Evolutionary conservation across 2,113 vertebrate genomes (phyloP), one percentile per base, ranked within the genome.

Genomic region (Sitta europaea): DNA sequence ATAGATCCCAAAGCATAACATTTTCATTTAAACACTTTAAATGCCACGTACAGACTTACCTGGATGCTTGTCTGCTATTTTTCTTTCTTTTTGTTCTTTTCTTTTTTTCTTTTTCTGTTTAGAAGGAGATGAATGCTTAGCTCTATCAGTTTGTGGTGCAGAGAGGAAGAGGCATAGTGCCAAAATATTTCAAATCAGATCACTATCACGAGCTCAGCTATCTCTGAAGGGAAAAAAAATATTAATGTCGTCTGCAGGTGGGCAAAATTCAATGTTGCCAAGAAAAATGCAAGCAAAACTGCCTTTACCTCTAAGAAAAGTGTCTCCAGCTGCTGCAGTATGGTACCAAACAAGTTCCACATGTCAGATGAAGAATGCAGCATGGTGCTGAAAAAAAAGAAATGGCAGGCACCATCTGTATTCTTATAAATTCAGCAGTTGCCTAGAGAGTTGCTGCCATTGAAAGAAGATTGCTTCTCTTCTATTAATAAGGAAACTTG

Each of bases 331-430:
- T 97, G 96, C 85, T 6, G 59, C 92, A 86, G 89, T 87, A 82
- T 75, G 62, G 91, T 78, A 94, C 57, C 81, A 95, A 97, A 96
- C 68, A 88, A 97, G 92, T 88, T 95, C 94, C 91, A 95, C 95
- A 85, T 96, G 96, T 96, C 92, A 96, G 78, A 83, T 1, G 22
- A 94, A 51, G 90, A 95, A 81, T 81, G 77, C 57, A 86, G 53
- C 33, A 53, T 65, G 47, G 48, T 87, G 38, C 71, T 88, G 88
- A 92, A 87, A 88, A 96, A 96, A 94, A 96, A 83, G 70, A 88
- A 93, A 93, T 94, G 93, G 91, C 94, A 97, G 88, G 75, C 57
- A 94, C 94, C 96, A 90, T 96, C 97, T 97, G 95, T 80, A 95
- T 89, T 89, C 88, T 88, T 95, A 72, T 75, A 92, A 91, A 94